Evolutionary conservation across 2,113 vertebrate species (phyloP).

Genomic region (Brienomyrus longianalis): DNA sequence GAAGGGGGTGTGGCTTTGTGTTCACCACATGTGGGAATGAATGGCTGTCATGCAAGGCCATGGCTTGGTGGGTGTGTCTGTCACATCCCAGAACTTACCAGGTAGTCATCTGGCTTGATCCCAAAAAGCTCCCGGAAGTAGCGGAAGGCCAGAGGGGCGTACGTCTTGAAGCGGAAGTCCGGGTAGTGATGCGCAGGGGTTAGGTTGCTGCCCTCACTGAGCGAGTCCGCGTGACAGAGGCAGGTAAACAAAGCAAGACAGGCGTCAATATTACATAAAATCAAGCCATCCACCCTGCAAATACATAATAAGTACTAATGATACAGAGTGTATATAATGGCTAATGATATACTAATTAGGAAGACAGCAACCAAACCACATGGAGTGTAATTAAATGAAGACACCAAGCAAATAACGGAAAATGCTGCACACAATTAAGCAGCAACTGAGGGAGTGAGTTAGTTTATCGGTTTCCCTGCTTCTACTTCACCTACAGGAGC

Average conservation of each 20-base stretch:
- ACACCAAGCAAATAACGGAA: neutral
- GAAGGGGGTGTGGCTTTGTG: neutral
- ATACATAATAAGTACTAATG: neutral
- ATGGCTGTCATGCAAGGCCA: neutral
- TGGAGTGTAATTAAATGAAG: neutral
- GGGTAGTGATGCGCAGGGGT: constrained; percentile 95
- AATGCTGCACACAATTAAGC: neutral
- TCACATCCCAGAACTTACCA: constrained; percentile 68
- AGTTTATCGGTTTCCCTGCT: no score
- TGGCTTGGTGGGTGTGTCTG: neutral
- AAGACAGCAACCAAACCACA: neutral
- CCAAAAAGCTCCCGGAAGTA: constrained; percentile 98
- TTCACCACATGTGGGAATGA: neutral
- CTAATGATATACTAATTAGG: neutral
- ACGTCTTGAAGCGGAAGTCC: constrained; percentile 98
- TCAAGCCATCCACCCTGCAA: neutral
- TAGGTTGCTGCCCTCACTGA: constrained; percentile 93
- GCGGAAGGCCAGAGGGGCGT: constrained; percentile 91
- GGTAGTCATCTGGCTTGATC: constrained; percentile 95
- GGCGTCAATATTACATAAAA: neutral
- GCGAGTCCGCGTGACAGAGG: neutral
- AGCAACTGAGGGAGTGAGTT: neutral
- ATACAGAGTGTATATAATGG: neutral
- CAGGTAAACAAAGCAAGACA: neutral
- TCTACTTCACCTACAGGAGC: neutral